Base-by-base conservation (phyloP, 2,797 vertebrate genomes). In the Harpagifer antarcticus region DNA sequence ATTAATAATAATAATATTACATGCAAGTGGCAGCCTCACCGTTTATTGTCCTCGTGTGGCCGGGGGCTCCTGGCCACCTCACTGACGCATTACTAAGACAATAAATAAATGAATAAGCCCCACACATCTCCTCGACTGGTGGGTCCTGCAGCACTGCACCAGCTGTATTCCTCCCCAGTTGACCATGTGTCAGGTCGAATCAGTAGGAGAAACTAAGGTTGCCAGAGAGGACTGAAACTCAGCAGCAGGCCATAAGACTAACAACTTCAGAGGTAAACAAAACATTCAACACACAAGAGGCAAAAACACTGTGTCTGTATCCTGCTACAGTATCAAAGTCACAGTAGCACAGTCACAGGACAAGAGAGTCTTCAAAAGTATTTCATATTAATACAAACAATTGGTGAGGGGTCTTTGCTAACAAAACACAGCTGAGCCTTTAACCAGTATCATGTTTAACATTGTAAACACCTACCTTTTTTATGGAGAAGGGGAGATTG, bases 161-260 rank as follows among this genome's bases (percentile, higher is more conserved):
- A 72, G 64, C 66, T 89, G 85, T 88, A 73, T 88, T 91, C 78
- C 65, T 74, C 62, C 72, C 68, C 78, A 90, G 90, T 82, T 90
- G 76, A 84, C 52, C 70, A 64, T 67, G 79, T 86, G 87, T 91
- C 87, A 81, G 68, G 76, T 82, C 5, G 15, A 79, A 90, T 91
- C 69, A 87, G 69, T 65, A 69, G 64, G 61, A 86, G 49, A 66
- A 78, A 66, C 70, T 72, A 83, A 83, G 81, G 83, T 79, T 79
- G 68, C 53, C 49, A 78, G 56, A 74, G 81, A 88, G 81, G 87
- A 86, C 75, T 52, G 27, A 69, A 76, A 47, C 73, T 68, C 44
- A 15, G 75, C 69, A 3, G 13, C 54, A 61, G 74, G 80, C 15
- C 50, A 52, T 37, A 20, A 47, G 55, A 72, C 61, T 37, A 62